A percentile compares a stretch with the other conserved stretches of the same genome.
phyloP scores from a whole-genome alignment of 2,113 vertebrate species.

The Silurus asotus region DNA sequence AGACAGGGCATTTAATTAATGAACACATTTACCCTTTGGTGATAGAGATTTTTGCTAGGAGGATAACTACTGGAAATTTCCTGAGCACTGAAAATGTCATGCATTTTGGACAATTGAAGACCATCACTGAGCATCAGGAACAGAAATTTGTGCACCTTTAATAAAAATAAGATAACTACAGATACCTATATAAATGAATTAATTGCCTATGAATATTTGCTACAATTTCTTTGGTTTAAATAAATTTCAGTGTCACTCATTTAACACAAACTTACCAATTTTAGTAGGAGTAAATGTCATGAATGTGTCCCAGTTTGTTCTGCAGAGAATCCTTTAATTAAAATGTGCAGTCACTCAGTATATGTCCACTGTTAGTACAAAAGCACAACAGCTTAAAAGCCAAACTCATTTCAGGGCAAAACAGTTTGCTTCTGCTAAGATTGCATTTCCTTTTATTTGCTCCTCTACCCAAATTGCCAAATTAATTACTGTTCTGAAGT shows the following conservation, averaged over 20 bases:
- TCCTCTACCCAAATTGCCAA: slow-evolving; percentile 26
- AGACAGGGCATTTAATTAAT: neutral
- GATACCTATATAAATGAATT: neutral
- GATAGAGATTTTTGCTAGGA: neutral
- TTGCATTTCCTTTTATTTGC: slow-evolving; percentile 16
- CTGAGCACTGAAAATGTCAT: neutral
- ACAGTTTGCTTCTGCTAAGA: slow-evolving; percentile 10
- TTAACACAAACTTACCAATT: neutral
- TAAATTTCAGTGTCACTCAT: neutral
- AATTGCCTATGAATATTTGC: neutral
- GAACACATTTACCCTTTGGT: neutral
- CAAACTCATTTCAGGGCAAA: slow-evolving; percentile 22
- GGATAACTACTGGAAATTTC: neutral
- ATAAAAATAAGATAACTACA: neutral
- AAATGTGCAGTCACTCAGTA: slow-evolving; percentile 13
- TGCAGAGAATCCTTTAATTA: neutral
- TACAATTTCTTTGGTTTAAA: neutral
- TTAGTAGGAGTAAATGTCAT: neutral
- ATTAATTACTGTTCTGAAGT: slow-evolving; percentile 41
- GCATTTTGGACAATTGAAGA: neutral
- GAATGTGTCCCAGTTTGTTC: neutral
- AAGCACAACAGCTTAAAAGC: slow-evolving; percentile 1
- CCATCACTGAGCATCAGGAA: neutral
- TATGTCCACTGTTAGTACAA: neutral
- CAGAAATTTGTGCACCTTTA: neutral